phyloP scores from a whole-genome alignment of 2,888 invertebrate species.

The Heliconius hortense region DNA sequence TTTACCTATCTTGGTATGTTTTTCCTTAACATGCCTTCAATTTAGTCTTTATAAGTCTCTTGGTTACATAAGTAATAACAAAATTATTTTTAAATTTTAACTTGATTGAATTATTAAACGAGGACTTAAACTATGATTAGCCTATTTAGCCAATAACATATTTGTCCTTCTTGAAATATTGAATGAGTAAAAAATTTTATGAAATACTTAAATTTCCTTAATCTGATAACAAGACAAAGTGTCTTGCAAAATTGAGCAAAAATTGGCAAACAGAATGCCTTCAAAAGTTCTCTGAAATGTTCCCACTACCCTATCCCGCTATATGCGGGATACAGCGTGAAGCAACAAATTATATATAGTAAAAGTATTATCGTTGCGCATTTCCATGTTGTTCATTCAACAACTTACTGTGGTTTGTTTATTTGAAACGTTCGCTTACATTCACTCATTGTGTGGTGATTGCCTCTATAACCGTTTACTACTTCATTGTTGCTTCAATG shows the following conservation, averaged over 20 bases:
- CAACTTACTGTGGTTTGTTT: constrained; percentile 16
- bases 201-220: no score
- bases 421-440: constrained; percentile 14
- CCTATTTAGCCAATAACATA: no score
- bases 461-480: constrained; percentile 51
- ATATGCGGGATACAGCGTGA: background rate
- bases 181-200: no score
- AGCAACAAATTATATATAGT: background rate
- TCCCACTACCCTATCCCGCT: background rate
- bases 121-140: background rate
- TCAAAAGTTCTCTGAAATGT: background rate
- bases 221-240: no score
- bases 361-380: background rate
- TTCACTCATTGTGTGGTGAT: constrained; percentile 42
- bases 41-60: background rate
- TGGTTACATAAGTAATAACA: background rate
- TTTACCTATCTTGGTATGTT: background rate
- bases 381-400: constrained; percentile 11
- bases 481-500: constrained; percentile 50
- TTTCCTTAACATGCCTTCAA: constrained; percentile 5
- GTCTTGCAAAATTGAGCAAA: background rate
- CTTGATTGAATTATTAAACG: background rate
- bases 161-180: no score
- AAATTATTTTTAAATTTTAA: background rate
- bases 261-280: background rate